phyloP scores from a whole-genome alignment of 1,140 invertebrate species.

The Holcopasites calliopsidis region DNA sequence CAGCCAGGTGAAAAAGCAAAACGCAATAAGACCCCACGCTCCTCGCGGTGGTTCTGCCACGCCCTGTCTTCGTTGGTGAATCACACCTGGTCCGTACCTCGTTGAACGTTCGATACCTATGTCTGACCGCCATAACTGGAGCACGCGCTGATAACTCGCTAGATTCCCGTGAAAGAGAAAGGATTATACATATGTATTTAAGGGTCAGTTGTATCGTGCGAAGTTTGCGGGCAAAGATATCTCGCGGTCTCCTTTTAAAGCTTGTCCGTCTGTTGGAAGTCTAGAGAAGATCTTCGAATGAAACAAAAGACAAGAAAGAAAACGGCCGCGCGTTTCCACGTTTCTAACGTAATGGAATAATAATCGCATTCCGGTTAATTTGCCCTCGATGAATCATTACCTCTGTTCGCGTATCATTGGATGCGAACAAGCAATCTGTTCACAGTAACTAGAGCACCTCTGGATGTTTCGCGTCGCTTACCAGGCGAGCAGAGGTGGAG shows the following conservation, averaged over 20 bases:
- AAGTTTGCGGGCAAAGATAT: not conserved
- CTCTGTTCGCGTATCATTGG: conserved; percentile 7
- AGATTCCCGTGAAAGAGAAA: conserved; percentile 60
- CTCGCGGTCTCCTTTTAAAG: too few relatives aligned
- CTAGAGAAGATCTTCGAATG: not conserved
- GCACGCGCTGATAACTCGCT: conserved; percentile 62
- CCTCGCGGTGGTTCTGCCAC: conserved; percentile 55
- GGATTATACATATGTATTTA: too few relatives aligned
- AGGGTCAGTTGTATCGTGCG: too few relatives aligned
- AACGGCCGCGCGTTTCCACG: conserved; percentile 4
- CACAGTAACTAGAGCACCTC: conserved; percentile 48
- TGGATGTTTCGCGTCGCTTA: conserved; percentile 38
- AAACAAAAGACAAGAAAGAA: not conserved
- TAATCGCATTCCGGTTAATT: conserved; percentile 32
- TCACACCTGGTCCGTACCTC: conserved; percentile 64
- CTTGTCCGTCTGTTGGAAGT: too few relatives aligned
- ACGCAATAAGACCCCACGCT: conserved; percentile 33
- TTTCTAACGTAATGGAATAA: not conserved
- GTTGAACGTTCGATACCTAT: conserved; percentile 20
- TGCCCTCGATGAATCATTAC: conserved; percentile 32
- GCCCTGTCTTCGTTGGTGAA: conserved; percentile 65
- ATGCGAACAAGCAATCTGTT: conserved; percentile 32
- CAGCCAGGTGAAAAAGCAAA: conserved; percentile 33
- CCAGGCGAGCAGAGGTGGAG: conserved; percentile 6
- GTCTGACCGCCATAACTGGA: conserved; percentile 63